Conservation (phyloP, 2,888 invertebrate species). For the Lamproptera curius region DNA sequence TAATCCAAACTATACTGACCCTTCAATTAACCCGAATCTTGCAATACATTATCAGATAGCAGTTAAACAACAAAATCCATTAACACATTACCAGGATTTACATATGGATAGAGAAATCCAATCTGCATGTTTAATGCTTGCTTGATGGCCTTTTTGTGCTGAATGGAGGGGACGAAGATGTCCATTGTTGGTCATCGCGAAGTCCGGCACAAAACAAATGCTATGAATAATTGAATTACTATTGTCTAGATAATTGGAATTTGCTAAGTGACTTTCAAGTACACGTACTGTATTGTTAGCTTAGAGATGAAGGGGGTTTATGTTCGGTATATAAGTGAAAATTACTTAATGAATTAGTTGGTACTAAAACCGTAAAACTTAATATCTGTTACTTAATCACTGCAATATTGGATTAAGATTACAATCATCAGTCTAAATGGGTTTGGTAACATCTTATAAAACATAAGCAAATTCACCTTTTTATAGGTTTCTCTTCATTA, state of each 20-base stretch:
- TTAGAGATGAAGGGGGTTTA: too few species aligned
- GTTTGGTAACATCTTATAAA: too few species aligned
- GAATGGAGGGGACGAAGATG: constrained; percentile 40
- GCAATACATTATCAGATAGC: constrained; percentile 38
- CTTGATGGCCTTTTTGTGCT: constrained; percentile 55
- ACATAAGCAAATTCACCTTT: too few species aligned
- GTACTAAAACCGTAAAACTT: too few species aligned
- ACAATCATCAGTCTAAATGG: too few species aligned
- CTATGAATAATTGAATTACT: constrained; percentile 52
- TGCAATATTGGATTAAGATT: too few species aligned
- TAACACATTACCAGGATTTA: constrained; percentile 30
- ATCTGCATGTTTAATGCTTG: constrained; percentile 65
- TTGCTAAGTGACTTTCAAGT: not conserved
- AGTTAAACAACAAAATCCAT: constrained; percentile 39
- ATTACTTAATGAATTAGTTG: too few species aligned
- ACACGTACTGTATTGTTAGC: too few species aligned
- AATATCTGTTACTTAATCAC: too few species aligned
- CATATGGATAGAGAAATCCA: constrained; percentile 41
- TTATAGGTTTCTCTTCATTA: too few species aligned
- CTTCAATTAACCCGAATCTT: constrained; percentile 25
- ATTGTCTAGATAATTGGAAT: constrained; percentile 18
- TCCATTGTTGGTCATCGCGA: constrained; percentile 51
- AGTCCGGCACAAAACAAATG: constrained; percentile 52
- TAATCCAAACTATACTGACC: too few species aligned
- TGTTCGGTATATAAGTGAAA: too few species aligned